These are phyloP conservation scores for Oxytorus armatus DNA, from an alignment of 2,888 invertebrate genomes.

Conservation along the genomic window DNA sequence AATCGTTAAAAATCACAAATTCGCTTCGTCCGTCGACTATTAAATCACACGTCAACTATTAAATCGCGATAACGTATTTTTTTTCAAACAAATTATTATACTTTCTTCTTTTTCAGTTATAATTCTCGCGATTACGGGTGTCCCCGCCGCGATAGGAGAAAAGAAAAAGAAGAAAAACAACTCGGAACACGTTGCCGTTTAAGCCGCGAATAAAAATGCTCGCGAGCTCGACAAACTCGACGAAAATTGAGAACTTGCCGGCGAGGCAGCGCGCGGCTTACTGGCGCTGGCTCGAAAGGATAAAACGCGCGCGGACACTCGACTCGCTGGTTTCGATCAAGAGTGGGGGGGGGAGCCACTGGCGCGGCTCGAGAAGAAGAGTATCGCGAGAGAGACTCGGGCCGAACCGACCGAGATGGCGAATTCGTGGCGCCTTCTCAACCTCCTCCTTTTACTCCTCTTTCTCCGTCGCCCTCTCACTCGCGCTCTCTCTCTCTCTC, in stretches of 20 bases:
- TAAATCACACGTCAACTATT: conserved; percentile 18
- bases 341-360: conserved; percentile 34
- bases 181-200: conserved; percentile 42
- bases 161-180: conserved; percentile 37
- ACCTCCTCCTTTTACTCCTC: conserved; percentile 22
- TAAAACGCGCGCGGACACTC: conserved; percentile 48
- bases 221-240: neutral
- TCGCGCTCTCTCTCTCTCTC: conserved; percentile 10
- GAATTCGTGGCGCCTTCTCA: conserved; percentile 80
- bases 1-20: too few relatives aligned
- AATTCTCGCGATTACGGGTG: too few relatives aligned
- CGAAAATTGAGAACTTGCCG: conserved; percentile 73
- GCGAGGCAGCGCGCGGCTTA: conserved; percentile 82
- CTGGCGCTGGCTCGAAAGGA: conserved; percentile 71
- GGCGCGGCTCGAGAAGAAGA: conserved; percentile 21
- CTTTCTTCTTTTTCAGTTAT: too few relatives aligned
- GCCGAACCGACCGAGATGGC: conserved; percentile 71
- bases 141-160: conserved; percentile 56
- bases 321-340: conserved; percentile 16
- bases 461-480: conserved; percentile 2
- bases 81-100: too few relatives aligned
- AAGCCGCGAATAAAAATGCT: conserved; percentile 19
- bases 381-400: conserved; percentile 64
- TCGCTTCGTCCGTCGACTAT: too few relatives aligned
- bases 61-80: conserved; percentile 2